A percentile compares a stretch with the other conserved stretches of the same genome.
phyloP scores from a whole-genome alignment of 2,888 invertebrate species.

The Syritta pipiens region DNA sequence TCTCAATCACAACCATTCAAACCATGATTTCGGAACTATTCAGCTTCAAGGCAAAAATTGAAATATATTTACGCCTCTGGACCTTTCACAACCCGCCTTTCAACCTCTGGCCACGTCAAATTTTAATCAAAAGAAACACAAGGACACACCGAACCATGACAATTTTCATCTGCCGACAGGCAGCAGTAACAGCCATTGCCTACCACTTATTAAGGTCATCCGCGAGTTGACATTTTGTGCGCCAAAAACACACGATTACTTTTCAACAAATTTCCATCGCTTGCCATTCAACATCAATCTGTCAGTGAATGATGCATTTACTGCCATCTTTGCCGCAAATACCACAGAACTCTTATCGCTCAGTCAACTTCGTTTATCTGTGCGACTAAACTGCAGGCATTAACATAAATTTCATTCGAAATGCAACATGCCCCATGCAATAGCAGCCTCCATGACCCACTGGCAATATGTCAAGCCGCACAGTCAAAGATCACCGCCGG shows the following conservation, averaged over 20 bases:
- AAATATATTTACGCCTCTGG: too few species aligned
- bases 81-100: too few species aligned
- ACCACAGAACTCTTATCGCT: conserved; percentile 30
- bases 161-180: too few species aligned
- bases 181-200: too few species aligned
- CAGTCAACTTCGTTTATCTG: conserved; percentile 14
- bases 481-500: conserved; percentile 60
- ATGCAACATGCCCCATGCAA: too few species aligned
- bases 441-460: conserved; percentile 62
- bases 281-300: conserved; percentile 24
- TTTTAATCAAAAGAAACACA: too few species aligned
- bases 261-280: too few species aligned
- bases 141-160: not conserved
- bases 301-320: conserved; percentile 44
- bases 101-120: too few species aligned
- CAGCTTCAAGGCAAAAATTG: too few species aligned
- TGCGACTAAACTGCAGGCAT: conserved; percentile 8
- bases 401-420: conserved; percentile 43
- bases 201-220: not conserved
- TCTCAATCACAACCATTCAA: too few species aligned
- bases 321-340: conserved; percentile 31
- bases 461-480: conserved; percentile 67
- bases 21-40: too few species aligned
- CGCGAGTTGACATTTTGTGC: not conserved
- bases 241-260: too few species aligned